Conservation (phyloP, 2,113 vertebrate genomes). For the Notechis scutatus region DNA sequence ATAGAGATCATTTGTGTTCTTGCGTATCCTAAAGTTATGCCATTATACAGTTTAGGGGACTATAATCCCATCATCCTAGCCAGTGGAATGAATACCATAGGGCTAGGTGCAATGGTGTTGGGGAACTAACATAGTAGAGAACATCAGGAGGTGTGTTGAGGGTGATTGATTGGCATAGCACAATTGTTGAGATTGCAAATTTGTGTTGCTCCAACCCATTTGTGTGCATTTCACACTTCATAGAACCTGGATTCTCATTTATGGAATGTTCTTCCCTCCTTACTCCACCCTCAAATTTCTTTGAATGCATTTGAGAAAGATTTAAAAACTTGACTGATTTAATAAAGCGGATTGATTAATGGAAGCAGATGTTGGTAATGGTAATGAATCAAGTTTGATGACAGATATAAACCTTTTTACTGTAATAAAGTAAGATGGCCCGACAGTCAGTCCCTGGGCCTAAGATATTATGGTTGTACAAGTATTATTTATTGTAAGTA, state of each 20-base stretch:
- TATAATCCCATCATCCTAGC: neutral
- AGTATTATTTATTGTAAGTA: neutral
- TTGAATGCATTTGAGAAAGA: neutral
- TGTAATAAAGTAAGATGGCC: neutral
- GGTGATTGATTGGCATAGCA: neutral
- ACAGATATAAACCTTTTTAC: neutral
- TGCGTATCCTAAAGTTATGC: neutral
- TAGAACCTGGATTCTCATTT: neutral
- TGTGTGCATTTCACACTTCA: neutral
- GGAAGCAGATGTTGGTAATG: neutral
- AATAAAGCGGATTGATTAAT: neutral
- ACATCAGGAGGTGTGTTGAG: neutral
- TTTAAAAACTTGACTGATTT: neutral
- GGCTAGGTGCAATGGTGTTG: neutral
- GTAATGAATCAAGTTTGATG: neutral
- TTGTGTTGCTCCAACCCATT: neutral
- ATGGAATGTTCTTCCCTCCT: neutral
- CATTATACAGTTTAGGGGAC: neutral
- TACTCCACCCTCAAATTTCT: neutral
- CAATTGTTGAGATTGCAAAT: neutral
- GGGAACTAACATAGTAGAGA: neutral
- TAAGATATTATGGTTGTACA: neutral
- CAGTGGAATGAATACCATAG: neutral
- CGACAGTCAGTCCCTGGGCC: neutral
- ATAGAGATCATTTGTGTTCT: neutral